Base-by-base conservation (phyloP, 2,888 invertebrate genomes). In the Torymus tubicola region DNA sequence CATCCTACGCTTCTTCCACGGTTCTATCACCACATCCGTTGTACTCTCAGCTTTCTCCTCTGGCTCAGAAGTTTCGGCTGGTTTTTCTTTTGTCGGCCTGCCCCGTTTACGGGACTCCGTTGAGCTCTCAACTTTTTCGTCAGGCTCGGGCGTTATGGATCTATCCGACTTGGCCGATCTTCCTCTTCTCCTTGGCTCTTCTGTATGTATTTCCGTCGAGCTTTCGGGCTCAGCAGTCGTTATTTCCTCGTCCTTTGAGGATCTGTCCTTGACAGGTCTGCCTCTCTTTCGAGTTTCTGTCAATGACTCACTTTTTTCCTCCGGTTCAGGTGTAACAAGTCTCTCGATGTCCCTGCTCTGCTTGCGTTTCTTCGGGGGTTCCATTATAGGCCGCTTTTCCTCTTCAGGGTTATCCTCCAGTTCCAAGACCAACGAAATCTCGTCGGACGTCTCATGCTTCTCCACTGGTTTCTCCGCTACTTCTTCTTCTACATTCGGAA, bases 391-490 rank as follows among this genome's bases (percentile, higher is more conserved):
- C 8, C 50, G 57, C 0, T 18, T 42, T n/a, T 58, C 8, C 8
- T 21, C 24, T 2, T 70, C 71, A 3, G 57, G 68, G 11, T 60
- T 72, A 0, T 74, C 57, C 10, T 73, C 53, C 2, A 53, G 14
- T 2, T 31, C 72, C 13, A 64, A n/a, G 14, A 10, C 52, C 1
- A 61, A 42, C 8, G 42, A 14, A 1, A 24, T 31, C 2, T 73
- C 58, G 11, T 50, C 67, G 18, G 42, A 42, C 1, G n/a, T n/a
- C 53, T 73, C 1, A 31, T 8, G 42, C 42, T 53, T 21, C 11
- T 75, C 67, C 13, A 52, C 13, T 31, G 50, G 18, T 60, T 52
- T 52, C 16, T 68, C 50, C 42, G 21, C 31, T 42, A 50, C 67
- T 21, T 60, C 60, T 57, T 24, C 31, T 53, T 75, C 60, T 14